Percentiles rank a stretch among this genome's conserved stretches.
Conservation (phyloP, 1,140 invertebrate genomes). For the Battus philenor region DNA sequence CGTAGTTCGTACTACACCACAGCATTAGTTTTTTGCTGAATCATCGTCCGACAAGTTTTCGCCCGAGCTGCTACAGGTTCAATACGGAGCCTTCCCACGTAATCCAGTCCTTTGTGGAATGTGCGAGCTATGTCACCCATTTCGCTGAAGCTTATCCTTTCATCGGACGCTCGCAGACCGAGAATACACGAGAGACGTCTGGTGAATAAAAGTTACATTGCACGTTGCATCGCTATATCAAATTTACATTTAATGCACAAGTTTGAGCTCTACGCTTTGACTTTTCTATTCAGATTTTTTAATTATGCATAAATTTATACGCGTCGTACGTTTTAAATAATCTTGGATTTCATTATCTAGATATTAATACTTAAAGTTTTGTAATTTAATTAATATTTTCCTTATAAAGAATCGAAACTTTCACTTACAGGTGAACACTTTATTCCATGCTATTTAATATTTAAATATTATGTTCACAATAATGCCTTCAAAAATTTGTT, state of each 20-base stretch:
- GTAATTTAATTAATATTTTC: no score
- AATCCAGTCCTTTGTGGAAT: slow-evolving; percentile 14
- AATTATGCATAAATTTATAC: no score
- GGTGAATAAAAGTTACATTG: no score
- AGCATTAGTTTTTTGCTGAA: background rate
- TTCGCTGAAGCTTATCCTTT: slow-evolving; percentile 11
- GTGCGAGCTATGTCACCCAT: slow-evolving; percentile 12
- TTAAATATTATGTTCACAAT: no score
- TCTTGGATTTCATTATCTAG: no score
- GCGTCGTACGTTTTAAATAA: no score
- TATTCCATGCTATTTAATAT: no score
- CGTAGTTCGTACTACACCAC: no score
- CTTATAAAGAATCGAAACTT: no score
- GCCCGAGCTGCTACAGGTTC: background rate
- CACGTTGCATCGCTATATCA: background rate
- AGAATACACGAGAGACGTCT: slow-evolving; percentile 3
- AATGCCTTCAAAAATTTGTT: no score
- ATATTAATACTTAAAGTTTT: no score
- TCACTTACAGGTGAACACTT: no score
- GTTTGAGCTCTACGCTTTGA: slow-evolving; percentile 1
- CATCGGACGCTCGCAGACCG: slow-evolving; percentile 2
- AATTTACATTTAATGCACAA: slow-evolving; percentile 8
- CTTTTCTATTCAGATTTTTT: slow-evolving; percentile 2
- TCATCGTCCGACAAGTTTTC: slow-evolving; percentile 7
- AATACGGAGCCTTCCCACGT: slow-evolving; percentile 12